phyloP scores from a whole-genome alignment of 2,113 vertebrate species.

The Pseudopodoces humilis region DNA sequence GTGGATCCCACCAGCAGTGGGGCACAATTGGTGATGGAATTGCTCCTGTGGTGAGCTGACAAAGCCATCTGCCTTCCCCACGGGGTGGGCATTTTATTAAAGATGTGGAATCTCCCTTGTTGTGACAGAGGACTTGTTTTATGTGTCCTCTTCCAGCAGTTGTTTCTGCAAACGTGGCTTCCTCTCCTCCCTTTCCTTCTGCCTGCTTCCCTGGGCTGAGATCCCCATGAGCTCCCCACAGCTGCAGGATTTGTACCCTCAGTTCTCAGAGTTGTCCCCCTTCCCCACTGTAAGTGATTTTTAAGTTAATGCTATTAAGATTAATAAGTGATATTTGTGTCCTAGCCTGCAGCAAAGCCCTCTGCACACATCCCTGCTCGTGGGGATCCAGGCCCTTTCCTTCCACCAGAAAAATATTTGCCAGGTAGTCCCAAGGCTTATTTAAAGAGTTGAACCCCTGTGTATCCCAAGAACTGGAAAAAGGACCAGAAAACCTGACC shows the following conservation, averaged over 20 bases:
- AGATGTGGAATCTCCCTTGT: neutral
- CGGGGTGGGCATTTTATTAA: rapidly evolving
- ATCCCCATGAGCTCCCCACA: neutral
- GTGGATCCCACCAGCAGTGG: neutral
- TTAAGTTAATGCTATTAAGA: no score
- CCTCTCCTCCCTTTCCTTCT: neutral
- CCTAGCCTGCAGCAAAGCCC: neutral
- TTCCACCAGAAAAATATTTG: neutral
- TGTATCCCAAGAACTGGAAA: neutral
- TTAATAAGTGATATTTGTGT: neutral
- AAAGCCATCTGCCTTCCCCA: neutral
- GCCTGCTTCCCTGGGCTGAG: neutral
- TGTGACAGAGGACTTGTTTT: neutral
- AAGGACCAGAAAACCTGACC: neutral
- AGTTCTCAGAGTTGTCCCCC: neutral
- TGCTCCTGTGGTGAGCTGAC: neutral
- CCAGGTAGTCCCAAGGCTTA: neutral
- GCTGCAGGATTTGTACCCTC: neutral
- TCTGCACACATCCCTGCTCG: neutral
- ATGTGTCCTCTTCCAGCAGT: rapidly evolving
- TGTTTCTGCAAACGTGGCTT: neutral
- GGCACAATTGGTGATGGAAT: neutral
- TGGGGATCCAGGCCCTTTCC: neutral
- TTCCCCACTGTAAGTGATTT: neutral
- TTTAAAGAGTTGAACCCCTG: neutral